Conservation (phyloP, 1,140 invertebrate genomes). For the Cydia amplana region DNA sequence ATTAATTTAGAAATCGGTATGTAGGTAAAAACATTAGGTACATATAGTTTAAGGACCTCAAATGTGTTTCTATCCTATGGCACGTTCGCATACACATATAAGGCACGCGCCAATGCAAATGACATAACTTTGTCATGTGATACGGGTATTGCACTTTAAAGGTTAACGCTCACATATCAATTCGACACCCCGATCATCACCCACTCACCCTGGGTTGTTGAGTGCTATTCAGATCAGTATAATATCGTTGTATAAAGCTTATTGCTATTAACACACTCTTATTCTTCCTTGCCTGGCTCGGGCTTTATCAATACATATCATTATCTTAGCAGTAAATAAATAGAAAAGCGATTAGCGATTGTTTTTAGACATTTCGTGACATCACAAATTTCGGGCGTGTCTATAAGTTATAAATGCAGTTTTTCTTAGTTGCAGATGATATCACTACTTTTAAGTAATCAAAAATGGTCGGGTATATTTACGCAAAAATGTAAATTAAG, state of each 20-base stretch:
- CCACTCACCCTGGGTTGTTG: neutral
- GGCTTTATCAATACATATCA: neutral
- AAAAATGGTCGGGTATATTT: too few species aligned
- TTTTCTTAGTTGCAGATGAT: too few species aligned
- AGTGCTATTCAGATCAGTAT: too few species aligned
- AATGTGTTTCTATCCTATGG: neutral
- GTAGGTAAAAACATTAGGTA: neutral
- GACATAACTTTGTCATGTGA: constrained; percentile 4
- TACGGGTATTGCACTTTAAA: constrained; percentile 16
- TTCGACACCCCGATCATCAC: neutral
- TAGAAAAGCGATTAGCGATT: too few species aligned
- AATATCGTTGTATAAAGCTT: too few species aligned
- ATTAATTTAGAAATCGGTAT: neutral
- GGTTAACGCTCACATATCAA: constrained; percentile 11
- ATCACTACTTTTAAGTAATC: too few species aligned
- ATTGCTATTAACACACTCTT: neutral
- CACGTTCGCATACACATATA: neutral
- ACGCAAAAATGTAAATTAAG: too few species aligned
- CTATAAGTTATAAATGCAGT: too few species aligned
- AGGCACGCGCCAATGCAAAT: neutral
- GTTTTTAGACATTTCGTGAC: too few species aligned
- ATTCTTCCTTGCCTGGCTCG: neutral
- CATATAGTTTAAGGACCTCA: neutral
- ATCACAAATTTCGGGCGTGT: too few species aligned
- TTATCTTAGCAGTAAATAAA: neutral